phyloP scores from a whole-genome alignment of 2,888 invertebrate species.

The Nysson spinosus region DNA sequence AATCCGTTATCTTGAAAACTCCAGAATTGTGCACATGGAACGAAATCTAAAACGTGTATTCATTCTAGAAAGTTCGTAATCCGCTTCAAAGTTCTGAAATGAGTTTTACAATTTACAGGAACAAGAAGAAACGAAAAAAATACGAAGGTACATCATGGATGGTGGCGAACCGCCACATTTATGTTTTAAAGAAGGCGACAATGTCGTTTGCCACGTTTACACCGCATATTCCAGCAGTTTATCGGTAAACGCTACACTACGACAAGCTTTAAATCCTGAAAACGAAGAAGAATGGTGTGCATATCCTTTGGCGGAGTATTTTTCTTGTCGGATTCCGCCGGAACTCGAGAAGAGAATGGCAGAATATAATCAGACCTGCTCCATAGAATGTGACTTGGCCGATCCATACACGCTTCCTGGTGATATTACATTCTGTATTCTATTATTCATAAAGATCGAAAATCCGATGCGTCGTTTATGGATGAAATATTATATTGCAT shows the following conservation, averaged over 20 bases:
- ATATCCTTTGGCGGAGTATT: constrained; percentile 81
- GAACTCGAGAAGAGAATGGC: constrained; percentile 72
- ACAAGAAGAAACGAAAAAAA: constrained; percentile 69
- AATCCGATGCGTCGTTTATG: not conserved
- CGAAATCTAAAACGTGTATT: no score
- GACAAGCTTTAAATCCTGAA: constrained; percentile 77
- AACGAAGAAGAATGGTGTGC: constrained; percentile 82
- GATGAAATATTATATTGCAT: no score
- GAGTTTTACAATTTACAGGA: constrained; percentile 17
- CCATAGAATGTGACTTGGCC: constrained; percentile 85
- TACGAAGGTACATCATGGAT: constrained; percentile 63
- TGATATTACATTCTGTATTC: constrained; percentile 2
- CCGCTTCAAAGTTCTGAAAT: no score
- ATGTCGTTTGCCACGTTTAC: constrained; percentile 81
- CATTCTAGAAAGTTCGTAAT: no score
- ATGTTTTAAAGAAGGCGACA: constrained; percentile 77
- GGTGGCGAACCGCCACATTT: constrained; percentile 80
- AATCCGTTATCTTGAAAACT: no score
- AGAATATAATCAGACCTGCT: constrained; percentile 79
- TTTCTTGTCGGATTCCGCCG: constrained; percentile 81
- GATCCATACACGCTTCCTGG: constrained; percentile 82
- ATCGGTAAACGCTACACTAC: constrained; percentile 79
- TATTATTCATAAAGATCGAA: not conserved
- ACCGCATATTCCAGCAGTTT: constrained; percentile 80
- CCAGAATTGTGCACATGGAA: no score